These are phyloP conservation scores for Sinocyclocheilus anophthalmus DNA, from an alignment of 2,113 vertebrate species.

Conservation along the genomic window DNA sequence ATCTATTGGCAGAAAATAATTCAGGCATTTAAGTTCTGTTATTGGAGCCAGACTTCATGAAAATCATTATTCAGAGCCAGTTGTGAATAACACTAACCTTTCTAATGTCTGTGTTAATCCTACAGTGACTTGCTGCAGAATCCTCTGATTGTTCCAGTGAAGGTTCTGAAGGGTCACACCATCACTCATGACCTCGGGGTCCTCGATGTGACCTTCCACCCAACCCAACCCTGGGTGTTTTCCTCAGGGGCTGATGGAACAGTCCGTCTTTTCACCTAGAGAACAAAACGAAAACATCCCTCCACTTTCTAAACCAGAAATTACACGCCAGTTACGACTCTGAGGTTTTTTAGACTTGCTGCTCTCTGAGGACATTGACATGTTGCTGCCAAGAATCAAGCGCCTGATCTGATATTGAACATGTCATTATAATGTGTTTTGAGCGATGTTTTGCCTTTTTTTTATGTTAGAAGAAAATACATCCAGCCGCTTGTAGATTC, in stretches of 20 bases:
- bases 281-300: not conserved
- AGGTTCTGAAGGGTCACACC: slow-evolving; percentile 88
- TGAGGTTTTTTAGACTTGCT: not conserved
- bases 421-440: slow-evolving; percentile 39
- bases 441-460: not conserved
- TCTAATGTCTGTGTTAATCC: slow-evolving; percentile 27
- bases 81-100: not conserved
- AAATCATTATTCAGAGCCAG: not conserved
- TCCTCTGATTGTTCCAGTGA: slow-evolving; percentile 90
- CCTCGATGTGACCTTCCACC: slow-evolving; percentile 90
- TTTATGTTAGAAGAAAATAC: slow-evolving; percentile 30
- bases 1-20: not conserved
- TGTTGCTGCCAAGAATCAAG: slow-evolving; percentile 2
- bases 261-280: slow-evolving; percentile 85
- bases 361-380: slow-evolving; percentile 2
- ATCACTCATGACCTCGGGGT: slow-evolving; percentile 81
- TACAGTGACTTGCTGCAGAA: slow-evolving; percentile 92
- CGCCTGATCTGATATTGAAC: slow-evolving; percentile 25
- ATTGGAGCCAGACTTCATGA: slow-evolving; percentile 1
- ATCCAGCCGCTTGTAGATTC: not conserved
- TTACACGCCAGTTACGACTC: slow-evolving; percentile 2
- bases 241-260: slow-evolving; percentile 87
- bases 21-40: not conserved
- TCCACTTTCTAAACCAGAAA: not conserved
- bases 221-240: slow-evolving; percentile 93